Base-by-base conservation (phyloP, 2,888 invertebrate genomes). In the Anthrax anthrax region DNA sequence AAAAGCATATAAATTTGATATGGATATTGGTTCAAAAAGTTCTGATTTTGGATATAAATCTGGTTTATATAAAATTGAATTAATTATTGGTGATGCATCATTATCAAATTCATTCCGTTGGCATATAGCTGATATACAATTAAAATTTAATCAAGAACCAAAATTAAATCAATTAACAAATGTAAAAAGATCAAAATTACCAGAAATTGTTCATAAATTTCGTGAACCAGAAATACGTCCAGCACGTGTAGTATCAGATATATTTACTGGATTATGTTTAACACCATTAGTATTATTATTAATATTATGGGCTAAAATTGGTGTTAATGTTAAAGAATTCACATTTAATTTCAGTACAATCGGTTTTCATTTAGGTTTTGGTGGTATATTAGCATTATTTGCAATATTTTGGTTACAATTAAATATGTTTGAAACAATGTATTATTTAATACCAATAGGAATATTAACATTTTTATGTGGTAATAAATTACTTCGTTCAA, bases 351-450 rank as follows among this genome's bases (percentile, higher is more conserved):
- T 84, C 44, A 81, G 83, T 63, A 84, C 91, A n/a, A 64, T 94
- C 41, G 75, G 85, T 37, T 98, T 98, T 73, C 97, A 97, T 66
- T 56, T 81, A 3, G 88, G 94, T 48, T 76, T 97, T 37, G 90
- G 83, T 64, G 81, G 89, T 79, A 91, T 95, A 47, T 83, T 97
- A 60, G 75, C 73, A 0, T 76, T 98, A 46, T 97, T 95, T 72
- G 81, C 78, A 45, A 69, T 85, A 58, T 92, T 98, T 72, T 98
- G 96, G 95, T 70, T 92, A 56, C 76, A 83, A 62, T 73, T 97
- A 57, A 83, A 91, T 61, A 98, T 98, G 97, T 98, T 98, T 73
- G 81, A 84, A 55, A 95, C 97, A 17, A 72, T 94, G 58, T 84
- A 90, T 56, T 91, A 89, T 72, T 75, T 98, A 57, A 72, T 86